phyloP scores from a whole-genome alignment of 2,888 invertebrate species.

The Hirtodrosophila histrioides region DNA sequence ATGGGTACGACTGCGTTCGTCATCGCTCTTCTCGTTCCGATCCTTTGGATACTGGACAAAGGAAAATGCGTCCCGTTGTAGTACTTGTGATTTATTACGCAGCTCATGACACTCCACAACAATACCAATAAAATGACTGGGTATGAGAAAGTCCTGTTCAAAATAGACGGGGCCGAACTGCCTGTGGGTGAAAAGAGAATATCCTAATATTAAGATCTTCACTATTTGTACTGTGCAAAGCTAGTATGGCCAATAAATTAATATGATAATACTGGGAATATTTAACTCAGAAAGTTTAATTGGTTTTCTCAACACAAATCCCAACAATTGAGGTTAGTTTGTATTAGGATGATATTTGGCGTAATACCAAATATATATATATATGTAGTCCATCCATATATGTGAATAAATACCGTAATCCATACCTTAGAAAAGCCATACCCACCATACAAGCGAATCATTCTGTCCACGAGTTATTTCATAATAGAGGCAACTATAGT shows the following conservation, averaged over 20 bases:
- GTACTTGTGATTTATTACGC: constrained; percentile 22
- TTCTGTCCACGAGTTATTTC: constrained; percentile 39
- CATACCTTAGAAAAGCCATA: neutral
- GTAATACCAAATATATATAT: too few species aligned
- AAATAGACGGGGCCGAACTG: neutral
- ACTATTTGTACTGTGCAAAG: neutral
- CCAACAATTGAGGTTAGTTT: too few species aligned
- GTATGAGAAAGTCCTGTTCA: constrained; percentile 31
- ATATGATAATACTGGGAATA: too few species aligned
- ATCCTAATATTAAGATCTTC: neutral
- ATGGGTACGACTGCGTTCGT: constrained; percentile 82
- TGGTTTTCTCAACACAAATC: too few species aligned
- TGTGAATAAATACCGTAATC: too few species aligned
- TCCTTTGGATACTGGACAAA: constrained; percentile 84
- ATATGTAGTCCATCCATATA: too few species aligned
- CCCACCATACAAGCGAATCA: constrained; percentile 7
- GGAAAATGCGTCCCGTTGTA: constrained; percentile 85
- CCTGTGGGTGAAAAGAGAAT: constrained; percentile 5
- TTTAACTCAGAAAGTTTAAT: too few species aligned
- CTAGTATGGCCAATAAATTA: too few species aligned
- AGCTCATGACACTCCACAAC: constrained; percentile 81
- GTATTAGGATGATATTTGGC: too few species aligned
- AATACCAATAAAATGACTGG: constrained; percentile 55
- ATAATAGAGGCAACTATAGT: constrained; percentile 66
- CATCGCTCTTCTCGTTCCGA: constrained; percentile 45